These are phyloP conservation scores for Oophaga sylvatica DNA, from an alignment of 2,797 vertebrate species.

Conservation along the genomic window DNA sequence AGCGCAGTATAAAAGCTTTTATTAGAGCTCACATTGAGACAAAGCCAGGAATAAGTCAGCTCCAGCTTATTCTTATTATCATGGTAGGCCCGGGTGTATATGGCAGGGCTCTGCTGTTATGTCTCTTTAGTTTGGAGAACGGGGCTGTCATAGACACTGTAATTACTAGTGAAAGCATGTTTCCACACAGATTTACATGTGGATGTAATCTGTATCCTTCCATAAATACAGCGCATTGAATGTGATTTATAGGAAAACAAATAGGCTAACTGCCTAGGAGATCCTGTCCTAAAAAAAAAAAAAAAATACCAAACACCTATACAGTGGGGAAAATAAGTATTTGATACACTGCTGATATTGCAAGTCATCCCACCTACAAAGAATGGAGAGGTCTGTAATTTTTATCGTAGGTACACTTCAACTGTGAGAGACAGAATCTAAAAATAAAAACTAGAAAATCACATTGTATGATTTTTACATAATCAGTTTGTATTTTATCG, in stretches of 20 bases:
- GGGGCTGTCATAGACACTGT: neutral
- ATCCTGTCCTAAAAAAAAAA: neutral
- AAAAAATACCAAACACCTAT: no score
- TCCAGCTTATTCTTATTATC: neutral
- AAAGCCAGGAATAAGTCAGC: neutral
- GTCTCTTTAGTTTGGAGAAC: no score
- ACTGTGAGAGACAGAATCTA: no score
- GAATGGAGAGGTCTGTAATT: no score
- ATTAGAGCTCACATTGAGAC: neutral
- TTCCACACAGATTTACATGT: neutral
- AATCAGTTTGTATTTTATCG: no score
- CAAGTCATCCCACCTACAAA: no score
- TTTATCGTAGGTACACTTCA: no score
- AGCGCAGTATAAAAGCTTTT: neutral
- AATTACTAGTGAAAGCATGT: neutral
- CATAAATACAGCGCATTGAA: neutral
- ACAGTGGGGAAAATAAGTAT: no score
- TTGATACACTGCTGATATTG: no score
- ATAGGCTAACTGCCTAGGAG: neutral
- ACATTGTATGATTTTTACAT: no score
- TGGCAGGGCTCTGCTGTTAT: neutral
- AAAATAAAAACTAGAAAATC: no score
- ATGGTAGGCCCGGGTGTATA: neutral
- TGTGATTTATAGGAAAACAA: neutral
- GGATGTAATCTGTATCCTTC: neutral